Evolutionary conservation across 2,113 vertebrate species (phyloP).

Genomic region (Mesocricetus auratus): DNA sequence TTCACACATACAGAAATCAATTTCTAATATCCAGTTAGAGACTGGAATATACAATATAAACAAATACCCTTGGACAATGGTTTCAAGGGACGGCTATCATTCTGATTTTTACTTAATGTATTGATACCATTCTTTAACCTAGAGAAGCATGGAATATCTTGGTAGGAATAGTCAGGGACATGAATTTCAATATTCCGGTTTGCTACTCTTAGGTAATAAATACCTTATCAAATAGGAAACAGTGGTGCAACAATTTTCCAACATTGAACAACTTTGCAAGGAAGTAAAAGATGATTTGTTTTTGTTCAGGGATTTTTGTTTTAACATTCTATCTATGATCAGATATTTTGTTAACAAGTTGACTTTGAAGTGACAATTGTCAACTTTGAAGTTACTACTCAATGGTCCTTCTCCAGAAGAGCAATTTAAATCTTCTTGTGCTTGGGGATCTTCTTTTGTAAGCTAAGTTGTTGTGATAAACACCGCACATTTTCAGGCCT

Average conservation of each 20-base stretch:
- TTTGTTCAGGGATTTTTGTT: not conserved
- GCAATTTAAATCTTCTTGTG: not conserved
- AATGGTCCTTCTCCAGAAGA: not conserved
- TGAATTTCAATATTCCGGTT: not conserved
- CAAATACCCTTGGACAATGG: not conserved
- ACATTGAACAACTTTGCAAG: not conserved
- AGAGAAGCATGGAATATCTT: not conserved
- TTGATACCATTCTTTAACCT: not conserved
- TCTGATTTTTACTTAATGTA: not conserved
- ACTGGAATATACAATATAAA: not conserved
- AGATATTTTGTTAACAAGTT: not conserved
- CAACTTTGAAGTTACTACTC: not conserved
- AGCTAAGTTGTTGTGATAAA: conserved; percentile 1
- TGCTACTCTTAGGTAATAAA: not conserved
- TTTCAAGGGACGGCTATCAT: not conserved
- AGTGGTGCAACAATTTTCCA: not conserved
- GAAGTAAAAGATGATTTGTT: not conserved
- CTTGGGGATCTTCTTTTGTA: not conserved
- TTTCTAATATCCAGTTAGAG: not conserved
- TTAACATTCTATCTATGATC: not conserved
- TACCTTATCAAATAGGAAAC: not conserved
- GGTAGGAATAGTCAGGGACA: not conserved
- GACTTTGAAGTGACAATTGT: not conserved
- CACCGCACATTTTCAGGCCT: not conserved
- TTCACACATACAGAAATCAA: not conserved